Evolutionary conservation across 2,888 invertebrate species (phyloP), one percentile per base, ranked within the genome.

Genomic region (Apeira syringaria): DNA sequence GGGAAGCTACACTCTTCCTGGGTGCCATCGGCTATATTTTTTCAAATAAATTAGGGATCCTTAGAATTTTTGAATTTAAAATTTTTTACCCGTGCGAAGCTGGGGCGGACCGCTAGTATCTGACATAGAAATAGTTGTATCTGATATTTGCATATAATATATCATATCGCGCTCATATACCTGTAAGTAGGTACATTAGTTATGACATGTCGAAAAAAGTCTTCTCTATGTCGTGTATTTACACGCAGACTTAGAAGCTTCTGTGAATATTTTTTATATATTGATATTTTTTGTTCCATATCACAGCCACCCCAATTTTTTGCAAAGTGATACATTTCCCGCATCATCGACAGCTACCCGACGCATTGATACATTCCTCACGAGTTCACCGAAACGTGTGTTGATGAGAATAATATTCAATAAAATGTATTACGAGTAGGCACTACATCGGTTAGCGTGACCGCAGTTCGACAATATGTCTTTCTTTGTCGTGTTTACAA

Each of bases 401-500:
- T 15, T 59, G 61, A 62, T 68, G 74, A 65, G 73, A 48, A 70
- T 70, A 79, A 74, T 71, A 77, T 83, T 84, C 77, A 83, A 88
- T 85, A 78, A 80, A 74, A 77, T 73, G 74, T 69, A 76, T 79
- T 70, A 80, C 62, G 70, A 77, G 82, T 73, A 78, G 72, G 74
- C 69, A 59, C 49, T 57, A 57, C 58, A 66, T 69, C 64, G 69
- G 67, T 61, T 70, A 70, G 77, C 77, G 78, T 74, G 82, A 78
- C 80, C 80, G 71, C 70, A 66, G 46, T 51, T 66, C 72, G 74
- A 84, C 77, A 78, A 79, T 81, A 68, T 62, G 64, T 56, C 65
- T 74, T 79, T 84, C 80, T 75, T 80, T 83, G 81, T 81, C 72
- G 69, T 89, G 86, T 88, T 88, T 89, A 87, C 87, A 89, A 89